Evolutionary conservation across 2,888 invertebrate species (phyloP), one percentile per base, ranked within the genome.

Genomic region (Gasteruption jaculator): DNA sequence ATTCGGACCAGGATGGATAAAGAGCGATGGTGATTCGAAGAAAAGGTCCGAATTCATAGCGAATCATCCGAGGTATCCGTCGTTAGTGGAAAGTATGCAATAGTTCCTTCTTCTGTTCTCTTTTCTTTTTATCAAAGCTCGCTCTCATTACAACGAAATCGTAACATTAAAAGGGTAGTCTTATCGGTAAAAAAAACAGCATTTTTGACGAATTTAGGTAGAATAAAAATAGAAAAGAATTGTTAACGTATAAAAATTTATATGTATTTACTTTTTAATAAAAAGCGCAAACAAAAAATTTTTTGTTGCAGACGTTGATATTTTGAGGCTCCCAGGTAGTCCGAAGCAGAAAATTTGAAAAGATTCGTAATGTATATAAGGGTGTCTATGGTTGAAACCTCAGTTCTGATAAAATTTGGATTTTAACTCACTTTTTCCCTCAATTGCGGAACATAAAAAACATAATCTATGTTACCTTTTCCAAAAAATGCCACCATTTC

Each of bases 31-130:
- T 10, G 71, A 70, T 25, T 68, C 71, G 1, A 71, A 73, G 36
- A 64, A 69, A 27, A 76, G 73, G 42, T 54, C 57, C 1, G 72
- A 74, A 24, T 91, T 92, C 65, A 71, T 80, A 25, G 57, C 71
- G 5, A 77, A 81, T 47, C 90, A 92, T 73, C 87, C 89, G 43
- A 77, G 90, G 42, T 94, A 88, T 71, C 71, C 78, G 14, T 73
- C 78, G 35, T 76, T 94, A 24, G 74, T 91, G 34, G 71, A 81
- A 61, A 85, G 93, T 92, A 73, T 74, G 80, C 76, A 32, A 30
- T 25, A n/a, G n/a, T n/a, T n/a, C n/a, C n/a, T n/a, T n/a, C 48
- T 38, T 36, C 31, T 34, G 30, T 22, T 43, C 39, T 16, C n/a
- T n/a, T n/a, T n/a, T n/a, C n/a, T n/a, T n/a, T n/a, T n/a, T n/a